Evolutionary conservation across 2,797 vertebrate species (phyloP), one percentile per base, ranked within the genome.

Genomic region (Paramormyrops hopkinsi): DNA sequence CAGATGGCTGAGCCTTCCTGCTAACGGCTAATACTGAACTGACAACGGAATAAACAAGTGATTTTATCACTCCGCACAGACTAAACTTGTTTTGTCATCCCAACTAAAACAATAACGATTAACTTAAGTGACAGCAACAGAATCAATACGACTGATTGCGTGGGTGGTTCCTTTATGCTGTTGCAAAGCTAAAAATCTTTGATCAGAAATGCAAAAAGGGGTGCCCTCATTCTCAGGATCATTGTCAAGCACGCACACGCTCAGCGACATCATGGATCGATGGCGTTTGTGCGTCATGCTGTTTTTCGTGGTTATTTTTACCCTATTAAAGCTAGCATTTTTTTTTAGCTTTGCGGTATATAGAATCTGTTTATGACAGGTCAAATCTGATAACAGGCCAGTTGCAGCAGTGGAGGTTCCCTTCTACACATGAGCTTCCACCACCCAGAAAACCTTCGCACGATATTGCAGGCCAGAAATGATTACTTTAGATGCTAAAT

Each of bases 401-500:
- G 79, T 6, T 19, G 8, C 19, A 5, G 37, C 33, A 82, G 44
- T 0, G 9, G 17, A 33, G 8, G 7, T 37, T 6, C 17, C 44
- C 41, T 46, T 83, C 44, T 3, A 44, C 76, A 82, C 7, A 1
- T 19, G 76, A 17, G 76, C 5, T 22, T 22, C 19, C n/a, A n/a
- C 4, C 41, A 44, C 37, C 41, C 79, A 44, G 44, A 83, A 83
- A 48, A 22, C 2, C 19, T 48, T 14, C 0, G 4, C 29, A 65
- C 8, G 22, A 41, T 82, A 82, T 19, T 46, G 59, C 62, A 50
- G 29, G 53, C 7, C 44, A 89, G 29, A 90, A 54, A 51, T 14
- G 19, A 56, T 46, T 87, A 83, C 85, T 88, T 88, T 19, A 73
- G 85, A 51, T 62, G 41, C 65, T 53, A 87, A 65, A 89, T 89